A percentile compares a stretch with the other conserved stretches of the same genome.
Evolutionary conservation across 2,113 vertebrate species (phyloP).

Genomic region (Todiramphus saurophagus): DNA sequence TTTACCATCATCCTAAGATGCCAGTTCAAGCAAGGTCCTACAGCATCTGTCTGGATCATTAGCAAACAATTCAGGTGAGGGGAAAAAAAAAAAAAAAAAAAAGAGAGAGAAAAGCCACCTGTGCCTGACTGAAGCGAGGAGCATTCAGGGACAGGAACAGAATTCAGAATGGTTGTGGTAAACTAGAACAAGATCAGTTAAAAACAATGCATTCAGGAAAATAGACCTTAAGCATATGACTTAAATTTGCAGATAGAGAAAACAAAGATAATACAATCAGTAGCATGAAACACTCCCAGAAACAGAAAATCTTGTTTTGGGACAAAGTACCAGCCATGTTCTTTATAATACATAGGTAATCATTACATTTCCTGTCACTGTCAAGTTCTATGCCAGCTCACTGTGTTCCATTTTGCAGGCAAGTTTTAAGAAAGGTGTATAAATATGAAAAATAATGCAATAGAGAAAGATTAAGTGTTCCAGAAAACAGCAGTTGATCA

Average conservation of each 20-base stretch:
- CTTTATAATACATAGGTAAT: background rate
- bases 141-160: background rate
- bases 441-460: background rate
- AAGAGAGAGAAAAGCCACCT: too few relatives aligned
- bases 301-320: background rate
- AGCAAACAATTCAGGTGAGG: accelerated
- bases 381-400: background rate
- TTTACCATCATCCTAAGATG: background rate
- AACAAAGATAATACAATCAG: background rate
- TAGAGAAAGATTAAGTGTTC: background rate
- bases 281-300: background rate
- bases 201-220: background rate
- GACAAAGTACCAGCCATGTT: background rate
- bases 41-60: background rate
- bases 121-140: background rate
- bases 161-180: background rate
- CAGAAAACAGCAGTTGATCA: background rate
- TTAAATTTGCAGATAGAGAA: background rate
- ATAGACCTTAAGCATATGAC: background rate
- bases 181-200: background rate
- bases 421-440: background rate
- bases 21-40: background rate
- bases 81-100: too few relatives aligned
- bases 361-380: background rate
- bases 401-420: background rate